These are phyloP conservation scores for Conus betulinus DNA, from an alignment of 1,140 invertebrate genomes.

Conservation along the genomic window DNA sequence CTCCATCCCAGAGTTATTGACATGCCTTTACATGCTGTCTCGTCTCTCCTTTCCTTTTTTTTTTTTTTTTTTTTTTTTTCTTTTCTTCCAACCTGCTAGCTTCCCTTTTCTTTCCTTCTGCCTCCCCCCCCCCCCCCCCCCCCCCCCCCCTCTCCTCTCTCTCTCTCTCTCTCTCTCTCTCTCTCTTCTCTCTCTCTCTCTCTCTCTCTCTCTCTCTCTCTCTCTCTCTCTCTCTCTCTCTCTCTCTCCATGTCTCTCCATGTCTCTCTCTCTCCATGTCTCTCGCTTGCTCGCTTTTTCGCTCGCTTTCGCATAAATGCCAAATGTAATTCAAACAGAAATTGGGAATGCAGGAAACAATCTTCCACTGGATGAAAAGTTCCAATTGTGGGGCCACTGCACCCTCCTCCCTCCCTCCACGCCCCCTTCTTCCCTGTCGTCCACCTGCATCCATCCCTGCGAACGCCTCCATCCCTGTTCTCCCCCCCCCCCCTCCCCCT, in stretches of 20 bases:
- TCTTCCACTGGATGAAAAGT: no score
- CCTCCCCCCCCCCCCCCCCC: neutral
- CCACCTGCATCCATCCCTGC: no score
- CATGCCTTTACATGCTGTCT: no score
- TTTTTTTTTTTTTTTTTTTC: no score
- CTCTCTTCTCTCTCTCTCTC: conserved; percentile 4
- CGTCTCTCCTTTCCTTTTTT: no score
- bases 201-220: conserved; percentile 11
- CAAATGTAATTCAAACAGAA: no score
- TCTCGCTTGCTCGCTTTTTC: neutral
- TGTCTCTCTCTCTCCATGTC: neutral
- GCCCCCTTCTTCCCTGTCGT: neutral
- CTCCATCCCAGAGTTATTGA: no score
- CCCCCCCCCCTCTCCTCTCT: neutral
- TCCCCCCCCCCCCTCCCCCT: no score
- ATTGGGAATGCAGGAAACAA: no score
- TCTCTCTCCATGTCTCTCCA: neutral
- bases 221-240: conserved; percentile 7
- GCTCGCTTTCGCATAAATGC: no score
- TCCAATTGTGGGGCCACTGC: neutral
- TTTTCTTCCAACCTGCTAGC: no score
- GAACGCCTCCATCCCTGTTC: no score
- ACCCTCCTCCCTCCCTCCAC: neutral
- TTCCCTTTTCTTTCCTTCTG: neutral
- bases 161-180: neutral